Base-by-base conservation (phyloP, 2,113 vertebrate genomes). In the Pionites leucogaster region DNA sequence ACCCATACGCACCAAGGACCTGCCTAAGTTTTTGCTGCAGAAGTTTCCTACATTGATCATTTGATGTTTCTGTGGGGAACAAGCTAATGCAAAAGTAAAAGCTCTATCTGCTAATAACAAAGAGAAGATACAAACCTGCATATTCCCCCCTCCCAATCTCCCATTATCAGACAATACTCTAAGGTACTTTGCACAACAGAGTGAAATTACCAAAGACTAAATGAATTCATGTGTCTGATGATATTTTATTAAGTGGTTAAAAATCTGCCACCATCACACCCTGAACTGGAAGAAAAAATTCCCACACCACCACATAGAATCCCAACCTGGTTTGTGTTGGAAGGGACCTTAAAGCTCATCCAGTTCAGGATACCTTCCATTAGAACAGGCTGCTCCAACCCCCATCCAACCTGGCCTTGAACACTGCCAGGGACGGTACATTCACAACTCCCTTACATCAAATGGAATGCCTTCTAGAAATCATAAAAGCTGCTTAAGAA, bases 191-290 rank as follows among this genome's bases (percentile, higher is more conserved):
- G 52, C 91, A 64, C 35, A 74, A 57, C 71, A 76, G 28, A 89
- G 57, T 6, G 16, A 79, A 92, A 87, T 57, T 87, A 91, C 87
- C 91, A 92, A 92, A 94, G 93, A 33, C 57, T 70, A 85, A 79
- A 94, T 91, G 86, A 89, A 93, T 87, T 93, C 83, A 62, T 47
- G 82, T 50, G 65, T 90, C 88, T 88, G 93, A 88, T 74, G 81
- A 92, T 84, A 91, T 86, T 95, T 93, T 93, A 95, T 91, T 91
- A 93, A 93, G 87, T 77, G 85, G 91, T 90, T 94, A 78, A 90
- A 95, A 75, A 93, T 46, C 90, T 88, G 80, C 76, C 79, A 76
- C 82, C 83, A 94, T 92, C 90, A 92, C 69, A 80, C 49, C 82
- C 88, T 42, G 46, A 65, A 88, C 50, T 72, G 77, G 75, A 85